Base-by-base conservation (phyloP, 2,797 vertebrate genomes). In the Danio jaintianensis region DNA sequence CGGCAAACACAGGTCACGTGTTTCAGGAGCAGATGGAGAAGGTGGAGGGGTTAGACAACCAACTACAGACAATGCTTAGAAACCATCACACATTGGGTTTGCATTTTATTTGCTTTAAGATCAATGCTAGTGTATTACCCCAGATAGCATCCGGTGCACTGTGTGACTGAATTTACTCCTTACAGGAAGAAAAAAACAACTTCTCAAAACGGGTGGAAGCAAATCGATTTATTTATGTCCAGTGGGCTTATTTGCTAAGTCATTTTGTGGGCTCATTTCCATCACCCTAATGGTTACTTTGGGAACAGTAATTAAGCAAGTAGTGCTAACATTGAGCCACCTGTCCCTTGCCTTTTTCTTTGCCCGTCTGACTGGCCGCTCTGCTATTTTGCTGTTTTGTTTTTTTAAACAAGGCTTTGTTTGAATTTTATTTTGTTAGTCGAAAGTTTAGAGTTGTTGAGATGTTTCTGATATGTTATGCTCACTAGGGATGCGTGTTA, bases 211-310 rank as follows among this genome's bases (percentile, higher is more conserved):
- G 62, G 43, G 50, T 71, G 78, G 52, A 59, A 53, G 43, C 55
- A 50, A 82, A 82, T 74, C 22, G 64, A 81, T 75, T 42, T 36
- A 82, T 82, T 63, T 79, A 64, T 58, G 13, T 59, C 75, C 78
- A 77, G 69, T 80, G 55, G 66, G 61, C 61, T 77, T 61, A 80
- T 80, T 77, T 76, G 58, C 66, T 13, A 58, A 73, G 78, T 74
- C 69, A 73, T 80, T 73, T 80, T 58, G 78, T 50, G 69, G 70
- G 70, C 61, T 69, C 61, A 66, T 73, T 80, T 80, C 78, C 69
- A 74, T 80, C 78, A 80, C 78, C 42, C 43, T 80, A 80, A 80
- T 80, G 69, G 69, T 66, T 80, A 73, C 69, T 80, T 64, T 80
- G 59, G 69, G 70, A 80, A 58, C 78, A 73, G 69, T 80, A 74